Evolutionary conservation across 2,888 invertebrate species (phyloP).

Genomic region (Thalpophila matura): DNA sequence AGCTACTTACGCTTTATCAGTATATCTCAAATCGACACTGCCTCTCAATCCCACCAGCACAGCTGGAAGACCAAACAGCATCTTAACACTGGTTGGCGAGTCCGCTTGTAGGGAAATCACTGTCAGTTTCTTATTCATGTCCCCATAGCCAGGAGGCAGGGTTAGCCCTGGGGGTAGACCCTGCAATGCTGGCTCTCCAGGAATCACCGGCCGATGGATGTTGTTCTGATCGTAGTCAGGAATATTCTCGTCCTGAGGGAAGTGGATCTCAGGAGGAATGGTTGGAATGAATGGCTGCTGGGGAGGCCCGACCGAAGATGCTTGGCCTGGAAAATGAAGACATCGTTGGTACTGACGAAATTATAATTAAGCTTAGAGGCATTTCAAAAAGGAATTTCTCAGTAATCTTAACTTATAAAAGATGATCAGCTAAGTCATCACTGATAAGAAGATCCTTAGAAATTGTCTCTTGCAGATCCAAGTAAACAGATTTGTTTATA

Average conservation of each 20-base stretch:
- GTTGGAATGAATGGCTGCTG: conserved; percentile 84
- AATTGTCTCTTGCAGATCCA: conserved; percentile 2
- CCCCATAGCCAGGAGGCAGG: conserved; percentile 74
- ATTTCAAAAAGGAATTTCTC: background rate
- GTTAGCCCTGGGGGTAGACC: conserved; percentile 76
- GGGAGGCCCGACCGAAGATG: conserved; percentile 63
- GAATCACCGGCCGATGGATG: conserved; percentile 76
- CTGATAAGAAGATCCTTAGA: background rate
- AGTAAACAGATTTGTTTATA: conserved; percentile 6
- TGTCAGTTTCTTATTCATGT: conserved; percentile 86
- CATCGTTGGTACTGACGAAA: background rate
- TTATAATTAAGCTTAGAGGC: background rate
- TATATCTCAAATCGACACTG: conserved; percentile 96
- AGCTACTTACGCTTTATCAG: conserved; percentile 94
- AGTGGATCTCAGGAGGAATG: conserved; percentile 82
- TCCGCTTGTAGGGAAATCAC: conserved; percentile 93
- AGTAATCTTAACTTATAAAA: background rate
- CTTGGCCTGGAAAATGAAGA: conserved; percentile 72
- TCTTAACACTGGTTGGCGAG: conserved; percentile 94
- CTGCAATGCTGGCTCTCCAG: conserved; percentile 68
- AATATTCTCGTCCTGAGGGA: conserved; percentile 78
- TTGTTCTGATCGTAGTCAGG: conserved; percentile 81
- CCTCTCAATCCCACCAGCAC: conserved; percentile 96
- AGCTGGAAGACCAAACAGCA: conserved; percentile 95
- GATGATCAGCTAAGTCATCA: background rate